Conservation (phyloP, 2,113 vertebrate species). For the Catharus bicknelli region DNA sequence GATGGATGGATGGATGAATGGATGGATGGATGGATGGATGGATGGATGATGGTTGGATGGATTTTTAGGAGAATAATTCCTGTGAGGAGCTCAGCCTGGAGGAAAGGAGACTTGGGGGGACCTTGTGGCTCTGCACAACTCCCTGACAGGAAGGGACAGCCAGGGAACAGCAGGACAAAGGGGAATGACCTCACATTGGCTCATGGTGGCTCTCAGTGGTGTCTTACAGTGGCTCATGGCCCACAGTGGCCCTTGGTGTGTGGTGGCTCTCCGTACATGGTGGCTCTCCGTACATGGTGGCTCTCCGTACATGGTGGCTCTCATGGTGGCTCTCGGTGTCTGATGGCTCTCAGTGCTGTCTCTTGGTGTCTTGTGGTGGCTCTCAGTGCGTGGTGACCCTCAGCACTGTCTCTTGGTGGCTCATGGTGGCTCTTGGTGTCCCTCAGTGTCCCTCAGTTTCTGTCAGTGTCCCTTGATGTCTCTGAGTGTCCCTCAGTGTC, state of each 20-base stretch:
- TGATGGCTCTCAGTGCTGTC: too few species aligned
- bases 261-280: neutral
- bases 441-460: too few species aligned
- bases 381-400: neutral
- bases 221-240: accelerated
- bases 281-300: neutral
- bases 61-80: neutral
- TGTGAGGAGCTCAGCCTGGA: neutral
- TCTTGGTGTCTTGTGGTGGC: neutral
- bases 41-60: too few species aligned
- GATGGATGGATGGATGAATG: neutral
- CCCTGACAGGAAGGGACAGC: neutral
- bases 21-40: too few species aligned
- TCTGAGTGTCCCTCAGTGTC: neutral
- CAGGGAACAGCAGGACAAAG: neutral
- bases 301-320: neutral
- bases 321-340: neutral
- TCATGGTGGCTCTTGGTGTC: neutral
- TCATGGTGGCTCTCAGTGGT: neutral
- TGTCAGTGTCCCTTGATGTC: too few species aligned
- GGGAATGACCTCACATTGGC: neutral
- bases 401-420: too few species aligned
- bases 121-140: neutral
- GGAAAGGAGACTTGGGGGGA: neutral
- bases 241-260: neutral